Evolutionary conservation across 1,140 invertebrate genomes (phyloP).

Genomic region (Armadillidium nasatum): DNA sequence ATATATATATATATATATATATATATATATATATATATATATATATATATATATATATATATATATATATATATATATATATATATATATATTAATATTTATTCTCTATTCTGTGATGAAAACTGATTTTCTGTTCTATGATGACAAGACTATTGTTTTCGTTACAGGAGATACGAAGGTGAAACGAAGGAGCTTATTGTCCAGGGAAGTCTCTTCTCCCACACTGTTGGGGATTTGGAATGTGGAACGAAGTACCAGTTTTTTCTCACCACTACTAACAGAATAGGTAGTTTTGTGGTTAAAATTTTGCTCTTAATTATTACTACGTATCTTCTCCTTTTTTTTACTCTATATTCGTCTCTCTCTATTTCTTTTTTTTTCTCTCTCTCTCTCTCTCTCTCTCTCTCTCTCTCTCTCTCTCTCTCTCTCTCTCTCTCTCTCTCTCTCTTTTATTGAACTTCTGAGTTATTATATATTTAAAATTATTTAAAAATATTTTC

Average conservation of each 20-base stretch:
- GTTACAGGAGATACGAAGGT: neutral
- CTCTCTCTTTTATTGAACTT: no score
- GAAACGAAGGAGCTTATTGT: neutral
- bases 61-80: no score
- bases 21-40: no score
- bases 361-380: neutral
- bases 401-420: neutral
- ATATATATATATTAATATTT: no score
- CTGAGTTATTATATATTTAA: no score
- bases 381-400: neutral
- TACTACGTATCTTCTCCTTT: neutral
- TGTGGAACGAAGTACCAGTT: slow-evolving; percentile 21
- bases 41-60: no score
- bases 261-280: slow-evolving; percentile 14
- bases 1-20: no score
- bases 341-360: neutral
- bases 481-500: no score
- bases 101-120: neutral
- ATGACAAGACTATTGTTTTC: no score
- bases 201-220: neutral
- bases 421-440: no score
- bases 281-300: slow-evolving; percentile 1
- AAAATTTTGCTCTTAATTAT: neutral
- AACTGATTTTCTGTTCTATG: neutral
- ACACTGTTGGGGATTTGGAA: slow-evolving; percentile 22